Base-by-base conservation (phyloP, 2,113 vertebrate species). In the Prunella fulvescens region DNA sequence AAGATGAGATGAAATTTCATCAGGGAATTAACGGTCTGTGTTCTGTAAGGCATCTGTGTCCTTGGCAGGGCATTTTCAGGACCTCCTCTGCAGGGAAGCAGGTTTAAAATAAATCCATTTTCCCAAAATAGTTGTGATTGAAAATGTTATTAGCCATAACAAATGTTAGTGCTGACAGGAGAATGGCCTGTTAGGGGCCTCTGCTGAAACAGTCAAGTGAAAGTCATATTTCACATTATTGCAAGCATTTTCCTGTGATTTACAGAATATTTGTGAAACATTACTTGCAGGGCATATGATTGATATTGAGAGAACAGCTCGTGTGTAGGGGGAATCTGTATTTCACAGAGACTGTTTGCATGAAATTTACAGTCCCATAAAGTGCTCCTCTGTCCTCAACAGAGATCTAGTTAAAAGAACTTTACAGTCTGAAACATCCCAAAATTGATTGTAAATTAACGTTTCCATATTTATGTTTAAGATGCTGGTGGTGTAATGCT, bases 141-240 rank as follows among this genome's bases (percentile, higher is more conserved):
- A 98, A 98, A 97, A 98, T 97, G 98, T 97, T 98, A 98, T 98
- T 98, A 98, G 96, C 97, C 97, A 98, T 98, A 98, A 98, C 98
- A 98, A 98, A 98, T 97, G 97, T 98, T 98, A 97, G 97, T 94
- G 96, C 94, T 98, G 97, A 98, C 97, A 97, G 97, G 96, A 97
- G 90, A 97, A 92, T 95, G 97, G 97, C 97, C 93, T 97, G 96
- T 86, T 96, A 96, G 40, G 95, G 91, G 94, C 96, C 97, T 97
- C 97, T 96, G 93, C 95, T 97, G 97, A 97, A 95, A 97, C 97
- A 97, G 98, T 97, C 97, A 98, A 97, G 97, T 98, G 97, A 98
- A 98, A 98, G 97, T 98, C 98, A 96, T 98, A 98, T 98, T 98
- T 98, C 98, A 98, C 98, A 98, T 97, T 97, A 97, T 83, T 95